Evolutionary conservation across 2,888 invertebrate genomes (phyloP), one percentile per base, ranked within the genome.

Genomic region (Scaptomyza polygonia): DNA sequence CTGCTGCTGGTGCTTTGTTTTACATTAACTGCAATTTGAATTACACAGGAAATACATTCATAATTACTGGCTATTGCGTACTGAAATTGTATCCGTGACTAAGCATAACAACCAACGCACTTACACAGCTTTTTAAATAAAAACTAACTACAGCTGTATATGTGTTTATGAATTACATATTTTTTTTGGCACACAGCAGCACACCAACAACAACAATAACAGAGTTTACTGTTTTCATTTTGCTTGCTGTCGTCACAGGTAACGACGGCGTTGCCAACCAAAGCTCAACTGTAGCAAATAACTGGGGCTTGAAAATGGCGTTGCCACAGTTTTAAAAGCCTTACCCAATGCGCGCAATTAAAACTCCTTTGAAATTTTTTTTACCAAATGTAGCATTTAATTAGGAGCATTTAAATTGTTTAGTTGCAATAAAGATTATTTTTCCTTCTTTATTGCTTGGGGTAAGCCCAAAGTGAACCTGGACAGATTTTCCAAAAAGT

Each of bases 401-500:
- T 51, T 36, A 2, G 5, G 5, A 40, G 40, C 7, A 21, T 9
- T 4, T 44, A 14, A 18, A 49, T 12, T 52, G 14, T 58, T 9
- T n/a, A n/a, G 14, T 11, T 30, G 5, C 14, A 16, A 16, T 30
- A 44, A 16, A 8, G 27, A n/a, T 63, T 52, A 47, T 6, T 56
- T 55, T 14, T 42, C 11, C 18, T 61, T 40, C 12, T 47, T 49
- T 7, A 74, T 53, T 36, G 63, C 40, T 18, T 56, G 39, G 3
- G 75, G 73, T 40, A 61, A 6, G 9, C 68, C 74, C 11, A 62
- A 18, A 18, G 61, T 55, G 16, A 77, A 71, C 71, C 69, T 74
- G 2, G 73, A 68, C 6, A 79, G 42, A 30, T 67, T 79, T 39
- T 79, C 74, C 44, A 79, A 48, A 14, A 79, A 79, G 7, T 69